These are phyloP conservation scores for Corydoras sp. DNA, from an alignment of 2,113 vertebrate genomes.

Conservation along the genomic window DNA sequence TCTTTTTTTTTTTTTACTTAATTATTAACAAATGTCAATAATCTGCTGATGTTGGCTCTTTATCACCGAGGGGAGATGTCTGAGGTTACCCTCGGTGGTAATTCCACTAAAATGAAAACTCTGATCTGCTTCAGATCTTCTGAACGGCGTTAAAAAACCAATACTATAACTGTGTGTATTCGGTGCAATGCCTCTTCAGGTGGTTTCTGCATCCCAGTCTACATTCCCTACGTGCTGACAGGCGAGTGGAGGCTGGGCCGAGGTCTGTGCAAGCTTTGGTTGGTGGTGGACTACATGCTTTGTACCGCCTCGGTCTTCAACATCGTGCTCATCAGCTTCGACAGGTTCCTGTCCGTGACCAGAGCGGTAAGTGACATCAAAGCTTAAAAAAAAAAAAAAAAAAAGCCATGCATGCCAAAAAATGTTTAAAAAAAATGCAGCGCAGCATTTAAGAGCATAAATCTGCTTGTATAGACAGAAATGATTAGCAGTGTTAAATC, in stretches of 20 bases:
- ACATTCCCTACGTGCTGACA: conserved; percentile 67
- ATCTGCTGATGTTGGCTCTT: too few relatives aligned
- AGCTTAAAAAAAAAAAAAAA: not conserved
- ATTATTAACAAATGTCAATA: too few relatives aligned
- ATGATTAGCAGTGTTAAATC: too few relatives aligned
- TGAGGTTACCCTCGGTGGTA: too few relatives aligned
- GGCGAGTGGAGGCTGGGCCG: conserved; percentile 63
- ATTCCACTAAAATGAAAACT: too few relatives aligned
- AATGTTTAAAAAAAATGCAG: not conserved
- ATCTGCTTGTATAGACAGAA: too few relatives aligned
- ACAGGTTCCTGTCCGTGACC: conserved; percentile 68
- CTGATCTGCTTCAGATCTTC: too few relatives aligned
- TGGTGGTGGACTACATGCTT: conserved; percentile 67
- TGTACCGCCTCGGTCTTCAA: conserved; percentile 70
- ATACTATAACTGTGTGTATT: too few relatives aligned
- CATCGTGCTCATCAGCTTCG: conserved; percentile 71
- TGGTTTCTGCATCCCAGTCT: conserved; percentile 70
- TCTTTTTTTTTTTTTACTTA: too few relatives aligned
- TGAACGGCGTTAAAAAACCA: too few relatives aligned
- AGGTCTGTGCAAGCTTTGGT: conserved; percentile 66
- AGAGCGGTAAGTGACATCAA: conserved; percentile 53
- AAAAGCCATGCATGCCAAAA: not conserved
- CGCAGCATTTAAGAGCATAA: not conserved
- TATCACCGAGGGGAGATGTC: too few relatives aligned
- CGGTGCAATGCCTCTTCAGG: conserved; percentile 44